These are phyloP conservation scores for Rotaria socialis DNA, from an alignment of 2,888 invertebrate genomes.

Conservation along the genomic window DNA sequence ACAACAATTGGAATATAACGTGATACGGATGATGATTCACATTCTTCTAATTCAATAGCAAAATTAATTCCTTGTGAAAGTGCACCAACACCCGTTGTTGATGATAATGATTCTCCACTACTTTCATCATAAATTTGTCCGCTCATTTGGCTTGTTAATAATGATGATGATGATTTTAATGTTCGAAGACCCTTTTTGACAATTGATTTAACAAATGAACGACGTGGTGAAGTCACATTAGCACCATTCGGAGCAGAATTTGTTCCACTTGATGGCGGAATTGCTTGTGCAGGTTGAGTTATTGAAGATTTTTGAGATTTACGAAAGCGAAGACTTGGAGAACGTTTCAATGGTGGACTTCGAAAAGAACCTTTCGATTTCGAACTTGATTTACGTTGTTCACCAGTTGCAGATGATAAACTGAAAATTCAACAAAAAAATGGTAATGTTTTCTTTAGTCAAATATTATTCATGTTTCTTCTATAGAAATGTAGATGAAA, in stretches of 20 bases:
- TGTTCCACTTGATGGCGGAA: neutral
- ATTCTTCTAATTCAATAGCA: conserved; percentile 43
- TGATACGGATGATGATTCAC: conserved; percentile 41
- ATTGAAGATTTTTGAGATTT: conserved; percentile 22
- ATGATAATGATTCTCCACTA: neutral
- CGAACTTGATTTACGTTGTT: conserved; percentile 13
- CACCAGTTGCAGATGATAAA: neutral
- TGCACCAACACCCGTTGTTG: neutral
- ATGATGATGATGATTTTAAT: neutral
- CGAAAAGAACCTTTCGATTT: conserved; percentile 2
- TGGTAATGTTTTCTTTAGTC: too few relatives aligned
- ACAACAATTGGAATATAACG: conserved; percentile 42
- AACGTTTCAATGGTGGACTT: conserved; percentile 36
- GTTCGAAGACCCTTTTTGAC: conserved; percentile 24
- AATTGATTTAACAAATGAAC: conserved; percentile 31
- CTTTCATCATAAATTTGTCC: conserved; percentile 36
- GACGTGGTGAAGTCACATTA: neutral
- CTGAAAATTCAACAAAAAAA: too few relatives aligned
- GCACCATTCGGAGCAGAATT: too few relatives aligned
- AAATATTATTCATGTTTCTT: too few relatives aligned
- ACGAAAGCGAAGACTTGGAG: conserved; percentile 31
- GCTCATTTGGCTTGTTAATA: conserved; percentile 40
- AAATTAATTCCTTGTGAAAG: conserved; percentile 36
- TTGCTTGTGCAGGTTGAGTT: neutral
- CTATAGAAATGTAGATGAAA: too few relatives aligned